Percentiles rank a stretch among this genome's conserved stretches.
Evolutionary conservation across 2,113 vertebrate species (phyloP).

Genomic region (Pituophis catenifer): DNA sequence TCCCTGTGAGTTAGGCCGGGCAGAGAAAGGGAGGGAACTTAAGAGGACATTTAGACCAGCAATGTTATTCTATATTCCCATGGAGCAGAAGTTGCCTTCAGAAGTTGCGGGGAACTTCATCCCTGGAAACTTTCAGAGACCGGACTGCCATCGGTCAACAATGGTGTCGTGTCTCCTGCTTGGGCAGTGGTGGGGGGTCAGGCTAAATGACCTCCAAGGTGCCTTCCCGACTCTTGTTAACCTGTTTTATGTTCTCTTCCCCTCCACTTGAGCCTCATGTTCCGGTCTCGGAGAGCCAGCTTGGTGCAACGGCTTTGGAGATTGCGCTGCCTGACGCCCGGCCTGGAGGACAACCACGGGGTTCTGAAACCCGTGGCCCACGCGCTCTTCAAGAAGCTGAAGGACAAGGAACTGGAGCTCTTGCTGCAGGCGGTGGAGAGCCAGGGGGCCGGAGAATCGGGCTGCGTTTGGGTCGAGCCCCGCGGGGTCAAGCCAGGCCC

Average conservation of each 20-base stretch:
- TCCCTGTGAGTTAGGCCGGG: neutral
- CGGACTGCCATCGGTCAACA: too few species aligned
- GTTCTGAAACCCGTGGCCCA: slow-evolving; percentile 37
- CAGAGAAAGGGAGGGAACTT: neutral
- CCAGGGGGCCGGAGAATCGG: slow-evolving; percentile 34
- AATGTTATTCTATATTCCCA: too few species aligned
- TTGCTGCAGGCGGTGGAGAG: slow-evolving; percentile 63
- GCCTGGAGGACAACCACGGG: slow-evolving; percentile 25
- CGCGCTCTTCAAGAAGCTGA: slow-evolving; percentile 68
- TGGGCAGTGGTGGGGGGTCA: too few species aligned
- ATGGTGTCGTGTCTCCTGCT: too few species aligned
- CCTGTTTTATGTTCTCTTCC: too few species aligned
- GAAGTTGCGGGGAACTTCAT: too few species aligned
- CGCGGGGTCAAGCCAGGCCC: slow-evolving; percentile 35
- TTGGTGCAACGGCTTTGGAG: slow-evolving; percentile 63
- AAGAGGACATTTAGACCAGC: neutral
- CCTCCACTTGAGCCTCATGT: slow-evolving; percentile 49
- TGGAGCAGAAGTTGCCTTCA: too few species aligned
- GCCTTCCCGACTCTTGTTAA: too few species aligned
- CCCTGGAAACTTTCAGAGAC: too few species aligned
- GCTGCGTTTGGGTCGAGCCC: slow-evolving; percentile 48
- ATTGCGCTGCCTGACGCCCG: slow-evolving; percentile 32
- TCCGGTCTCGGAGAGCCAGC: slow-evolving; percentile 51
- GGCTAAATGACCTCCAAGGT: too few species aligned
- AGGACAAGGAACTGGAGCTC: slow-evolving; percentile 62